phyloP scores from a whole-genome alignment of 92 coral and sea anemone genomes.

The Porites cylindrica region DNA sequence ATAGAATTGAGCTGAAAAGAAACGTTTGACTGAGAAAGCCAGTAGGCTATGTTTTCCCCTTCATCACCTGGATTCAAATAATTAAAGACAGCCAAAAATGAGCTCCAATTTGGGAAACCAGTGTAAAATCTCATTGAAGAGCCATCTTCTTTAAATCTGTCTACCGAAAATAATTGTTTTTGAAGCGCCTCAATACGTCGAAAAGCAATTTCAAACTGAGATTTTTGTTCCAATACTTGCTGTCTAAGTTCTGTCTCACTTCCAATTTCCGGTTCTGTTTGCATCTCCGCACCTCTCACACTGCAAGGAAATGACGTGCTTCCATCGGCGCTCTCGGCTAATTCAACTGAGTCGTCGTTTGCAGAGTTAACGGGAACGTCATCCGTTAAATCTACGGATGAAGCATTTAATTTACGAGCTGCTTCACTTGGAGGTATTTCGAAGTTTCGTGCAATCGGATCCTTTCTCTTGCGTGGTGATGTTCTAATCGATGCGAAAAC shows the following conservation, averaged over 20 bases:
- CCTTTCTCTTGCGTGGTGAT: conserved; percentile 73
- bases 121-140: too few species aligned
- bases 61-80: conserved; percentile 45
- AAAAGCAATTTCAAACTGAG: too few species aligned
- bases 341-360: conserved; percentile 30
- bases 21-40: background rate
- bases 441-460: conserved; percentile 17
- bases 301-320: background rate
- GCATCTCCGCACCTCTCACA: too few species aligned
- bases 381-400: conserved; percentile 30
- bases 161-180: conserved; percentile 14
- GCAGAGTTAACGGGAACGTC: conserved; percentile 29
- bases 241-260: conserved; percentile 4
- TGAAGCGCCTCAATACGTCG: conserved; percentile 15
- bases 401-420: conserved; percentile 22
- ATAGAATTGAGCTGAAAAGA: too few species aligned
- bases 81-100: conserved; percentile 44
- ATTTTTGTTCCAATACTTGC: too few species aligned
- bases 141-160: conserved; percentile 38
- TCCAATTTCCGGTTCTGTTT: background rate
- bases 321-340: conserved; percentile 34
- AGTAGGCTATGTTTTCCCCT: conserved; percentile 51
- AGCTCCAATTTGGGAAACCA: background rate
- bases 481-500: conserved; percentile 65
- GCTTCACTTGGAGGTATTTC: conserved; percentile 24